phyloP scores from a whole-genome alignment of 2,113 vertebrate species.

The Myotis davidii region DNA sequence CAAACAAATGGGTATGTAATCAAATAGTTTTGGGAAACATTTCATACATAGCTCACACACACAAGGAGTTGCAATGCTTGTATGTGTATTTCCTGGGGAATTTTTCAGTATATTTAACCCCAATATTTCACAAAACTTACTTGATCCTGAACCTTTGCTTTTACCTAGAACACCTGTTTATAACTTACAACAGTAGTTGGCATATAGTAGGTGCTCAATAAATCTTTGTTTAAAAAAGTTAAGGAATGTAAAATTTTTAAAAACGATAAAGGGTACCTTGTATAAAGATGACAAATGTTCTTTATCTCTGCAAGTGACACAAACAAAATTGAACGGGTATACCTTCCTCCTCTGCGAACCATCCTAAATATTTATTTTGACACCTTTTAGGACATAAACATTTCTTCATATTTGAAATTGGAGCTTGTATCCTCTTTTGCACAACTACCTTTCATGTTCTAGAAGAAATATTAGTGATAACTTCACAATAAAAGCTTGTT shows the following conservation, averaged over 20 bases:
- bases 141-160: neutral
- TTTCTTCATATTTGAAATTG: conserved; percentile 19
- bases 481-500: neutral
- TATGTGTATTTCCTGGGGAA: neutral
- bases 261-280: neutral
- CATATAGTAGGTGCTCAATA: neutral
- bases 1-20: neutral
- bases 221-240: conserved; percentile 8
- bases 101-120: neutral
- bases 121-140: neutral
- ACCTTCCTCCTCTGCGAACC: neutral
- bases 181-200: neutral
- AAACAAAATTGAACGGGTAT: neutral
- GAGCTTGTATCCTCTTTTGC: neutral
- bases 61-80: neutral
- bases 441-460: neutral
- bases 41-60: neutral
- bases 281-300: neutral
- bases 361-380: neutral
- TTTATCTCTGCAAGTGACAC: neutral
- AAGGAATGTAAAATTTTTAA: conserved; percentile 7
- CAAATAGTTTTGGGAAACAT: neutral
- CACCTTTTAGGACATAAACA: neutral
- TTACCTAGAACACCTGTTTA: neutral
- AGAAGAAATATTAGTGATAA: neutral